phyloP scores from a whole-genome alignment of 2,113 vertebrate genomes.

The Fregetta grallaria region DNA sequence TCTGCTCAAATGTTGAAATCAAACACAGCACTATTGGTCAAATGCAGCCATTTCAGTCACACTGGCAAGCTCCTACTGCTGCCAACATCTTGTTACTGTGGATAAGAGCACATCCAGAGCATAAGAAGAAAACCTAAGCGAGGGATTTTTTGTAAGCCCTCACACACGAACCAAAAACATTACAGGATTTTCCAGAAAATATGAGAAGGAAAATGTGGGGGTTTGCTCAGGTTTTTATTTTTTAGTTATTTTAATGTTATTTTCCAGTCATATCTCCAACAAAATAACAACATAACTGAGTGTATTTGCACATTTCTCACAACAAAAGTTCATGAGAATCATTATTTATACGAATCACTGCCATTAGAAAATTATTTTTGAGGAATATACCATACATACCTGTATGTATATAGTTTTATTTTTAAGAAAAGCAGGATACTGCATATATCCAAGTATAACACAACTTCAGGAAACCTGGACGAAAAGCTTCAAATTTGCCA shows the following conservation, averaged over 20 bases:
- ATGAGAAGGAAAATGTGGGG: neutral
- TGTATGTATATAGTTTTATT: neutral
- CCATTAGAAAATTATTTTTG: neutral
- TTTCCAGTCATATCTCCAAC: neutral
- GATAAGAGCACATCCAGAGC: neutral
- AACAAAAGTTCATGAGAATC: neutral
- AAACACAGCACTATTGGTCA: neutral
- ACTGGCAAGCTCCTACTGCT: neutral
- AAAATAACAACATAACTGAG: neutral
- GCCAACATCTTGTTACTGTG: neutral
- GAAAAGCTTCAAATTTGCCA: neutral
- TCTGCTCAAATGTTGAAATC: neutral
- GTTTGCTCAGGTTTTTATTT: conserved; percentile 19
- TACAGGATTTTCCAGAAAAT: conserved; percentile 19
- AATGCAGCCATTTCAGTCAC: neutral
- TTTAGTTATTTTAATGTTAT: neutral
- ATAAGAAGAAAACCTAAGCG: neutral
- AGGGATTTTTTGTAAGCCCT: neutral
- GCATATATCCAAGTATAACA: neutral
- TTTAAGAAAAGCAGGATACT: neutral
- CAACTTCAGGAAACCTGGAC: neutral
- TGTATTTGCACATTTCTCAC: neutral
- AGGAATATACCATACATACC: neutral
- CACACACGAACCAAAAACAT: conserved; percentile 1
- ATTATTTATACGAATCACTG: neutral